These are phyloP conservation scores for Zoanthus gigantus DNA, from an alignment of 92 coral and sea anemone genomes.

Conservation along the genomic window DNA sequence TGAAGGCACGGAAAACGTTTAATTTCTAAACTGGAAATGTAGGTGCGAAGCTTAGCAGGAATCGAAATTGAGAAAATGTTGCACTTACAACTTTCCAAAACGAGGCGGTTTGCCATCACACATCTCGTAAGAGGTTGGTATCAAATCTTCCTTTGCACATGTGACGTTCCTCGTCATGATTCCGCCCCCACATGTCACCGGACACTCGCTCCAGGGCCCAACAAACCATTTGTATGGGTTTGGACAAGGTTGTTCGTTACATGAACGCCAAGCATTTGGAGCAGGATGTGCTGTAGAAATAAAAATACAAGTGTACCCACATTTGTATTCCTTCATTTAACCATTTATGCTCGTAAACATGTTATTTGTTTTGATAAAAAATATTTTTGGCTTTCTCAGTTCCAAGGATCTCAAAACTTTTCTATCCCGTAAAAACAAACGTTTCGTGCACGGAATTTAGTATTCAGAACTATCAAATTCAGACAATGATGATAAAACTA, in stretches of 20 bases:
- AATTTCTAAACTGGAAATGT: background rate
- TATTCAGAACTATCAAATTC: too few species aligned
- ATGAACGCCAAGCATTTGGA: constrained; percentile 78
- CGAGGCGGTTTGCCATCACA: constrained; percentile 72
- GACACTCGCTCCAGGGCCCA: constrained; percentile 73
- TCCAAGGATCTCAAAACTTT: too few species aligned
- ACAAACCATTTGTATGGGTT: constrained; percentile 77
- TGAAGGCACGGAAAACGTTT: background rate
- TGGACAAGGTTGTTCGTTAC: constrained; percentile 78
- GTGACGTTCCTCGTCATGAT: constrained; percentile 57
- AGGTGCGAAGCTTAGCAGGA: too few species aligned
- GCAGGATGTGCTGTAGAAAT: constrained; percentile 54
- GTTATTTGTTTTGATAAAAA: too few species aligned
- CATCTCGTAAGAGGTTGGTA: constrained; percentile 80
- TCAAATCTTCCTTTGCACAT: constrained; percentile 81
- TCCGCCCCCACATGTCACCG: constrained; percentile 83
- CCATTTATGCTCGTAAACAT: too few species aligned
- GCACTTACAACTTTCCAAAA: constrained; percentile 59
- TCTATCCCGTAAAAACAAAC: too few species aligned
- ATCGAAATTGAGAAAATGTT: background rate
- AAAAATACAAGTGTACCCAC: too few species aligned
- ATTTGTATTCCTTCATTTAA: too few species aligned
- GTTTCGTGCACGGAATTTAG: too few species aligned
- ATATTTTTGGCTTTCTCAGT: too few species aligned
- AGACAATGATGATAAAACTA: too few species aligned